Evolutionary conservation across 2,797 vertebrate genomes (phyloP).

Genomic region (Takifugu ocellatus): DNA sequence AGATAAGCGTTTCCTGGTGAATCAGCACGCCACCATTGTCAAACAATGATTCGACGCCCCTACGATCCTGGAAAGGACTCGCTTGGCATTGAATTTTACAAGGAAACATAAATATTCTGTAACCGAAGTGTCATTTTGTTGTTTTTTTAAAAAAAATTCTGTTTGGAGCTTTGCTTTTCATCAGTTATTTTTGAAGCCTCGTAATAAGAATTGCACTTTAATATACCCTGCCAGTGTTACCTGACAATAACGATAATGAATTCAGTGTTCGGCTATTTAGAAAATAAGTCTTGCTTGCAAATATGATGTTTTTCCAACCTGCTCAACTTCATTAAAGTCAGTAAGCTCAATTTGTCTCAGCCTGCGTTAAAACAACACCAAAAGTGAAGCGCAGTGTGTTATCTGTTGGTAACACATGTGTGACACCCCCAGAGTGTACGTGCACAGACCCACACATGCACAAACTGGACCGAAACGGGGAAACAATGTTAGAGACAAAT

Average conservation of each 20-base stretch:
- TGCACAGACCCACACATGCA: conserved; percentile 1
- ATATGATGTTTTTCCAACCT: too few relatives aligned
- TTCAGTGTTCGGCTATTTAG: background rate
- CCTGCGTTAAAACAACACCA: background rate
- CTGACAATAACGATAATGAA: too few relatives aligned
- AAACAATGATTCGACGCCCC: background rate
- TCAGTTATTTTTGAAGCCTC: too few relatives aligned
- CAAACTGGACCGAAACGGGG: background rate
- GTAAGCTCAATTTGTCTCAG: background rate
- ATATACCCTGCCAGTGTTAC: too few relatives aligned
- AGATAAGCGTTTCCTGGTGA: conserved; percentile 78
- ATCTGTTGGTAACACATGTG: conserved; percentile 62
- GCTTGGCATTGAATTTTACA: too few relatives aligned
- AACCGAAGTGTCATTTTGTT: too few relatives aligned
- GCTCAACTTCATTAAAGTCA: background rate
- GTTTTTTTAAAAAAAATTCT: too few relatives aligned
- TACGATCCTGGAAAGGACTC: background rate
- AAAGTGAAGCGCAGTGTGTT: conserved; percentile 36
- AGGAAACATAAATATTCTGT: too few relatives aligned
- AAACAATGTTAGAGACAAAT: conserved; percentile 28
- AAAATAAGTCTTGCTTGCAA: background rate
- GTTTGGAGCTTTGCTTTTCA: too few relatives aligned
- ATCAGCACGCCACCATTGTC: conserved; percentile 57
- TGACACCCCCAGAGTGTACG: conserved; percentile 22
- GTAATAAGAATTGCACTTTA: too few relatives aligned